Evolutionary conservation across 2,113 vertebrate species (phyloP).

Genomic region (Oryzias javanicus): DNA sequence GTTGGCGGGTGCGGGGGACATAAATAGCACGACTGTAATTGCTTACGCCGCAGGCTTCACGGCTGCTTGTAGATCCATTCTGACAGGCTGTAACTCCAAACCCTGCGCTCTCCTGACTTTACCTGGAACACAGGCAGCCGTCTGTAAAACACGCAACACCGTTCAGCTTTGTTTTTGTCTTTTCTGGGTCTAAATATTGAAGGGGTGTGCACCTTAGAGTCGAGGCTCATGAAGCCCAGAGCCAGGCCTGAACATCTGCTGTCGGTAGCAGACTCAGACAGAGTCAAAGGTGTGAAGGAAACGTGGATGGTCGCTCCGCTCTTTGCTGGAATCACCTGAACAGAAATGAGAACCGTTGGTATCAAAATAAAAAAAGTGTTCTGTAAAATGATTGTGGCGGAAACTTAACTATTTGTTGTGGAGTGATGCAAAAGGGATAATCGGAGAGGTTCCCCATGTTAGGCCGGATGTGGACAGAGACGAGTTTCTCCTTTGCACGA

Average conservation of each 20-base stretch:
- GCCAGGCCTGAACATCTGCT: slow-evolving; percentile 72
- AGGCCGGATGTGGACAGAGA: slow-evolving; percentile 78
- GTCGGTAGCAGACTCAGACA: slow-evolving; percentile 58
- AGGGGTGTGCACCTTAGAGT: slow-evolving; percentile 74
- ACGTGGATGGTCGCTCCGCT: slow-evolving; percentile 76
- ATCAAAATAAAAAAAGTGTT: background rate
- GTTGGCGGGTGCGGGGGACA: slow-evolving; percentile 11
- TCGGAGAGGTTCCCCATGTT: slow-evolving; percentile 81
- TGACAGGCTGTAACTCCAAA: slow-evolving; percentile 74
- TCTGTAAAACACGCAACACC: slow-evolving; percentile 62
- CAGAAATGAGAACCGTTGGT: background rate
- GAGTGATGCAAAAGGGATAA: slow-evolving; percentile 82
- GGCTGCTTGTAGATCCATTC: slow-evolving; percentile 75
- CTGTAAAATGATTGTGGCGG: background rate
- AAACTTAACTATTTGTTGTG: slow-evolving; percentile 81
- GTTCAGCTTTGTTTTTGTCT: background rate
- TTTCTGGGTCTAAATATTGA: background rate
- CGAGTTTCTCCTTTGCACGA: slow-evolving; percentile 53
- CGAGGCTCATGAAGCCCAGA: slow-evolving; percentile 87
- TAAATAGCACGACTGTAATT: slow-evolving; percentile 40
- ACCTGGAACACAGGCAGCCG: slow-evolving; percentile 63
- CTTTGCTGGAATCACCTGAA: slow-evolving; percentile 85
- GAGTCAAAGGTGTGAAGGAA: slow-evolving; percentile 83
- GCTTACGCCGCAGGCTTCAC: slow-evolving; percentile 81
- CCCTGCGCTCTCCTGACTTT: slow-evolving; percentile 77